Base-by-base conservation (phyloP, 2,113 vertebrate genomes). In the Azemiops feae region DNA sequence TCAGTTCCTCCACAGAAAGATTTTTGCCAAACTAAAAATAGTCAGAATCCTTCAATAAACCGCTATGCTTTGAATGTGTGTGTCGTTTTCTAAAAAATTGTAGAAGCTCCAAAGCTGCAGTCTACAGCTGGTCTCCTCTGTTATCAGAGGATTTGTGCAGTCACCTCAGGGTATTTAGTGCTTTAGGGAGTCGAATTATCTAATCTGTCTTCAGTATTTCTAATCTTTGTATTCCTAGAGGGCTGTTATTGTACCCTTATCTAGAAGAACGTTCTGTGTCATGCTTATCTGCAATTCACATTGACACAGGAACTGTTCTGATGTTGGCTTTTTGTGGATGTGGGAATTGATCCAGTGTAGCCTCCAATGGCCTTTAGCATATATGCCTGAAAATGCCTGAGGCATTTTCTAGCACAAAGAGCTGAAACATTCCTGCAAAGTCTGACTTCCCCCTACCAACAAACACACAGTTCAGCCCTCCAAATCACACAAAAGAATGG, bases 121-220 rank as follows among this genome's bases (percentile, higher is more conserved):
- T 45, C 55, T 87, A 27, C 54, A 58, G 54, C 18, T 16, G 30
- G 50, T 45, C 14, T 16, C 11, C 90, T 85, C 27, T 85, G 52
- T 85, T 91, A 50, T 87, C 11, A 23, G 55, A 10, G 34, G 54
- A 87, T 86, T 86, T 50, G 34, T 23, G 47, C 27, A 47, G 54
- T 91, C 53, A 86, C 91, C 39, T 91, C 81, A 58, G 90, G 54
- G 47, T 58, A 91, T 45, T 85, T 55, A 91, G 16, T 87, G 85
- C 25, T 91, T 86, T 39, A 53, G 74, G 74, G 74, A 34, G 25
- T n/a, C 3, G 10, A 57, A 86, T 85, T 91, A 55, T 91, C 89
- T 91, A 74, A 74, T 30, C 69, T 54, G 34, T 39, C 47, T 81
- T 53, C 16, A 69, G 47, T 74, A 69, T 52, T 90, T 90, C 60